These are phyloP conservation scores for Camptogramma bilineatum DNA, from an alignment of 2,888 invertebrate species.

Conservation along the genomic window DNA sequence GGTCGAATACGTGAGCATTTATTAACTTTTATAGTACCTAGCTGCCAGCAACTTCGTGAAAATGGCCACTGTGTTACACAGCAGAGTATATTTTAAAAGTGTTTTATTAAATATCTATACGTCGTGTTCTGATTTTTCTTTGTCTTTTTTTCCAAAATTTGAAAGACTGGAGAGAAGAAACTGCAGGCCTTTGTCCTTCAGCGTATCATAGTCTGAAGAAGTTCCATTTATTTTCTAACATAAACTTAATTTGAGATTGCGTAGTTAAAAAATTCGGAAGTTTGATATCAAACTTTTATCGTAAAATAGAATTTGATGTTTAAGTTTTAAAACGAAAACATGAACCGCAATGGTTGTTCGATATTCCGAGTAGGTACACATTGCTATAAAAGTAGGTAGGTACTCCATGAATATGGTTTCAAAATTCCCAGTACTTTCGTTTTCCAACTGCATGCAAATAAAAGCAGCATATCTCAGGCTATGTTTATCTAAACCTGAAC, in stretches of 20 bases:
- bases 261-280: not conserved
- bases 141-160: too few species aligned
- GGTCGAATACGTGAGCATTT: constrained; percentile 27
- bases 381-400: not conserved
- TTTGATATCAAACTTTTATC: not conserved
- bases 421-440: constrained; percentile 2
- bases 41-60: constrained; percentile 3
- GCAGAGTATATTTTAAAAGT: not conserved
- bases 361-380: not conserved
- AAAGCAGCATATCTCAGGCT: constrained; percentile 16
- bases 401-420: not conserved
- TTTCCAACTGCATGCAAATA: constrained; percentile 11
- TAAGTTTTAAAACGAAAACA: not conserved
- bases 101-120: not conserved
- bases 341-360: not conserved
- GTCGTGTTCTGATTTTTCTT: too few species aligned
- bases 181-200: too few species aligned
- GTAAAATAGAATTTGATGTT: not conserved
- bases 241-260: too few species aligned
- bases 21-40: constrained; percentile 18
- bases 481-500: constrained; percentile 30
- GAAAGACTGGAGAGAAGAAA: too few species aligned
- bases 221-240: too few species aligned
- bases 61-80: not conserved
- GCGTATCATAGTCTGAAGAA: too few species aligned